Base-by-base conservation (phyloP, 1,140 invertebrate species). In the Drosophila bifasciata region DNA sequence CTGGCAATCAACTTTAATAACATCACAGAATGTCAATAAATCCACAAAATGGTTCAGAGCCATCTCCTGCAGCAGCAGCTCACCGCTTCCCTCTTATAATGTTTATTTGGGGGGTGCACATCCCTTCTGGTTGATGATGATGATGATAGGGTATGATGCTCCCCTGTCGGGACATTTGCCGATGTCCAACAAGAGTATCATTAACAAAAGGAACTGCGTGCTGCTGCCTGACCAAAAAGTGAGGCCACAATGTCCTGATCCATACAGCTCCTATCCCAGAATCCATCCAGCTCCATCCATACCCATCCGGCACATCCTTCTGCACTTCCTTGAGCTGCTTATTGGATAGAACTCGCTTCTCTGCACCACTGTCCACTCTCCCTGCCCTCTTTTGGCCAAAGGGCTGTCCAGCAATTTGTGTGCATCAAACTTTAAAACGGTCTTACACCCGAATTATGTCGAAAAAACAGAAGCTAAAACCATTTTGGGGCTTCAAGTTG, bases 11-110 rank as follows among this genome's bases (percentile, higher is more conserved):
- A 88, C 84, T 89, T 88, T 88, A 88, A 88, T 89, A 88, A 89
- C 84, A 88, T 88, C 84, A 88, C 84, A 88, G 84, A 88, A 88
- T 88, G 84, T 88, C 84, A 88, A 88, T 88, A 88, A 88, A 88
- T 88, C 84, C 84, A 84, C 76, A 89, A 79, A 88, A 88, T 83
- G 79, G 68, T 79, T 73, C 11, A 36, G 53, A 19, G 45, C 68
- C 66, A 60, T 66, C 51, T 36, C 64, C 53, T 64, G 46, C 51
- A 56, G 32, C 32, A 32, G 28, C 40, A 36, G 9, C 40, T 16
- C 39, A 7, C n/a, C 16, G 15, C 52, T 16, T 16, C 19, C 23
- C 36, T 43, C 23, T 44, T 39, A 23, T 72, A 23, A 53, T 45
- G 41, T 56, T 62, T 46, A 41, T 60, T 43, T 72, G 32, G 32